phyloP scores from a whole-genome alignment of 2,888 invertebrate species.

The Acrobasis consociella region DNA sequence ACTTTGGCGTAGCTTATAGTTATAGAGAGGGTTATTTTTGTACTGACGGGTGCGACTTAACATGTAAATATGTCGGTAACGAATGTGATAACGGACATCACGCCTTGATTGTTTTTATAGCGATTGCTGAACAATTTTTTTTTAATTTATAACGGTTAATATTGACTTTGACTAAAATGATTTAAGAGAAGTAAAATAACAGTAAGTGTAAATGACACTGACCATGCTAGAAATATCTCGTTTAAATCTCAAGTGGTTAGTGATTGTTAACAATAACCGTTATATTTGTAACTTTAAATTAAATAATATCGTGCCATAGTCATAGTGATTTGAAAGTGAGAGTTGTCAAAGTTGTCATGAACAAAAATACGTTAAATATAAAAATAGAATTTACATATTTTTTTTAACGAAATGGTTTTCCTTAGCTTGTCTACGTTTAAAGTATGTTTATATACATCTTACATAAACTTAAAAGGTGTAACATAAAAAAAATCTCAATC shows the following conservation, averaged over 20 bases:
- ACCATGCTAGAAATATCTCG: too few relatives aligned
- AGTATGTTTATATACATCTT: too few relatives aligned
- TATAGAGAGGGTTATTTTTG: conserved; percentile 14
- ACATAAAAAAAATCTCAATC: too few relatives aligned
- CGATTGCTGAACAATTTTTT: not conserved
- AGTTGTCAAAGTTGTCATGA: not conserved
- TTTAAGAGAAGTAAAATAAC: too few relatives aligned
- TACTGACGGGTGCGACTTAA: conserved; percentile 4
- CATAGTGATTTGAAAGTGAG: not conserved
- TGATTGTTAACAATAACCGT: not conserved
- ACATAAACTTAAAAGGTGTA: too few relatives aligned
- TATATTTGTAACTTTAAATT: not conserved
- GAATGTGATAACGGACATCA: conserved; percentile 1
- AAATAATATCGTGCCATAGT: not conserved
- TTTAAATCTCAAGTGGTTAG: not conserved
- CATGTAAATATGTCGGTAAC: conserved; percentile 2
- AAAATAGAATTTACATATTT: too few relatives aligned
- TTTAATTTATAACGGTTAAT: not conserved
- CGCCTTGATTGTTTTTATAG: not conserved
- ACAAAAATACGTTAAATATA: too few relatives aligned
- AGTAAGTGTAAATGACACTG: too few relatives aligned
- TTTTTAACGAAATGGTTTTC: too few relatives aligned
- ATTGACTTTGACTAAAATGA: not conserved
- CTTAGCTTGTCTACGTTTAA: too few relatives aligned
- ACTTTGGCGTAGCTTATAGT: conserved; percentile 8